Conservation (phyloP, 2,888 invertebrate species). For the Polymixis flavicincta region DNA sequence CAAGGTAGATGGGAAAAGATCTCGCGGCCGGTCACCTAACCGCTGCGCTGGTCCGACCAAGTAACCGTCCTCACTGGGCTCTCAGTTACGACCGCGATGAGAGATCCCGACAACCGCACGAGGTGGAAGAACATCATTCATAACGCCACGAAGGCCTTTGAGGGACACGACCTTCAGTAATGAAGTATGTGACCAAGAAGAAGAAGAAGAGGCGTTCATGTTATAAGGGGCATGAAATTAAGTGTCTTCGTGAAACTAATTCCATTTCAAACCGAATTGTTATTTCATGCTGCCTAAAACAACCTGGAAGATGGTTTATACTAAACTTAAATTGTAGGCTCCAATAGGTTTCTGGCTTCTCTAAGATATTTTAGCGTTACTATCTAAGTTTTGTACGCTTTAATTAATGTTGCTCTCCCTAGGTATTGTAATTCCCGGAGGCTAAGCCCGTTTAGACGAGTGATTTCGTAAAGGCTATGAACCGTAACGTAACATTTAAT, state of each 20-base stretch:
- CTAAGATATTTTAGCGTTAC: neutral
- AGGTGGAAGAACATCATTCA: too few species aligned
- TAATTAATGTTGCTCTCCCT: conserved; percentile 17
- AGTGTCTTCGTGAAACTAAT: neutral
- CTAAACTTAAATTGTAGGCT: conserved; percentile 19
- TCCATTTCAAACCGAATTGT: conserved; percentile 13
- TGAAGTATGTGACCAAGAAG: too few species aligned
- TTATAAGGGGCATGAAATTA: neutral
- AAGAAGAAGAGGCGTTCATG: too few species aligned
- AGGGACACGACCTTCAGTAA: too few species aligned
- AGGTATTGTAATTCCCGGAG: conserved; percentile 6
- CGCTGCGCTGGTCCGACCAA: too few species aligned
- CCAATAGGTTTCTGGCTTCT: neutral
- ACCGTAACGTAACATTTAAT: neutral
- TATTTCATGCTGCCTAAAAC: conserved; percentile 24
- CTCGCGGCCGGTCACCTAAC: too few species aligned
- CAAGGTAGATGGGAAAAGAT: too few species aligned
- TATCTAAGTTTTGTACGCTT: conserved; percentile 13
- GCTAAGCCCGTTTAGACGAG: neutral
- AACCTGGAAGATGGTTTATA: conserved; percentile 17
- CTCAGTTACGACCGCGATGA: too few species aligned
- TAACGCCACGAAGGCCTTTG: too few species aligned
- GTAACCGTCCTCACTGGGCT: too few species aligned
- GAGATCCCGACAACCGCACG: too few species aligned
- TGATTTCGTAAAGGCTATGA: neutral